Conservation (phyloP, 2,888 invertebrate species). For the Prosapia bicincta region DNA sequence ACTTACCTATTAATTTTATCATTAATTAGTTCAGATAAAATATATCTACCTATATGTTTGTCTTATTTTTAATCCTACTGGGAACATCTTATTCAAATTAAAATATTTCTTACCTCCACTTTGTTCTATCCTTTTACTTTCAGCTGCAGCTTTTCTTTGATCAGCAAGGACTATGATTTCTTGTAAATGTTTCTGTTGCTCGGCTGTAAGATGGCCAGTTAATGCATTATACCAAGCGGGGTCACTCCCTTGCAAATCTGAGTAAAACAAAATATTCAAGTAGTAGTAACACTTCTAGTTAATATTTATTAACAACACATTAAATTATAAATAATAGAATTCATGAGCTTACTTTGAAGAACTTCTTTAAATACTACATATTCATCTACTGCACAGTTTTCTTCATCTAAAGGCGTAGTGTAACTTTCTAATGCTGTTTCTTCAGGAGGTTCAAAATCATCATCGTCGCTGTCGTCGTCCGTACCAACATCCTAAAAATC, state of each 20-base stretch:
- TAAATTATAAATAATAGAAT: no score
- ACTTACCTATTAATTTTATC: no score
- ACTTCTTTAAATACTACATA: constrained; percentile 91
- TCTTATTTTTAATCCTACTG: no score
- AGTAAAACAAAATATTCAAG: constrained; percentile 32
- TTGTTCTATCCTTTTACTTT: constrained; percentile 92
- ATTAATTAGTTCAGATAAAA: no score
- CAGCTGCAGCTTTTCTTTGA: constrained; percentile 88
- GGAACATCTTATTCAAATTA: no score
- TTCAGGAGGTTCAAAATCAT: constrained; percentile 77
- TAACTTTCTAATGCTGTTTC: constrained; percentile 91
- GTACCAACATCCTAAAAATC: constrained; percentile 31
- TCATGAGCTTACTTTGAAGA: constrained; percentile 57
- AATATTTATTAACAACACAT: no score
- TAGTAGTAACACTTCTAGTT: no score
- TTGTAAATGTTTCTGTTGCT: constrained; percentile 80
- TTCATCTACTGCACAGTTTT: constrained; percentile 82
- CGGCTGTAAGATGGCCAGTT: constrained; percentile 68
- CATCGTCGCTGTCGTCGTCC: constrained; percentile 68
- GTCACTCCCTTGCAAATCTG: constrained; percentile 67
- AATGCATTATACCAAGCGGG: constrained; percentile 77
- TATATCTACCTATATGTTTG: no score
- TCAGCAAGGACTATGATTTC: constrained; percentile 88
- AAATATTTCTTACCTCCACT: constrained; percentile 66
- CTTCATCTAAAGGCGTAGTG: constrained; percentile 87